Percentiles rank a stretch among this genome's conserved stretches.
Conservation (phyloP, 2,888 invertebrate species). For the Xestia c-nigrum region DNA sequence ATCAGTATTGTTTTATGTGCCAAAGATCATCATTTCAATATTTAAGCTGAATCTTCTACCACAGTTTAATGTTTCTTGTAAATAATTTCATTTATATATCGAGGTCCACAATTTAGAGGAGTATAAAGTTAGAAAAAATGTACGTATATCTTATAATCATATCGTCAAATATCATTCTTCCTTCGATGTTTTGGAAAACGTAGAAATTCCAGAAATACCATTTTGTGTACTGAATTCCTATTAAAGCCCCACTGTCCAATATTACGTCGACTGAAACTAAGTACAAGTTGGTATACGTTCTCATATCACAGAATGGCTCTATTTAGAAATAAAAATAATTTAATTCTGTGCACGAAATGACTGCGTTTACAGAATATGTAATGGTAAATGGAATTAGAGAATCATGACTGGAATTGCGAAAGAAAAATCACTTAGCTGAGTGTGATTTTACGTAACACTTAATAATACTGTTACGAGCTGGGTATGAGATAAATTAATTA, state of each 20-base stretch:
- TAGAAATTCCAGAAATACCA: slow-evolving; percentile 43
- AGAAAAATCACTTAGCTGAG: slow-evolving; percentile 12
- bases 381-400: slow-evolving; percentile 53
- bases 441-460: slow-evolving; percentile 17
- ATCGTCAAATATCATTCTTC: slow-evolving; percentile 62
- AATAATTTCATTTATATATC: slow-evolving; percentile 31
- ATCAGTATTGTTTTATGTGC: slow-evolving; percentile 60
- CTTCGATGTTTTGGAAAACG: slow-evolving; percentile 46
- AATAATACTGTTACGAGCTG: too few relatives aligned
- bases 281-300: slow-evolving; percentile 72
- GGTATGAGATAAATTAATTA: too few relatives aligned
- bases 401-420: slow-evolving; percentile 10
- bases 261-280: slow-evolving; percentile 66
- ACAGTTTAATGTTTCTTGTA: slow-evolving; percentile 4
- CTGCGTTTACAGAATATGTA: slow-evolving; percentile 43
- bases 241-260: slow-evolving; percentile 31
- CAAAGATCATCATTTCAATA: slow-evolving; percentile 41
- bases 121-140: slow-evolving; percentile 39
- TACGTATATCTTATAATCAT: slow-evolving; percentile 59
- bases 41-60: background rate
- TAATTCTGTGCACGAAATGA: slow-evolving; percentile 51
- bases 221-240: slow-evolving; percentile 45
- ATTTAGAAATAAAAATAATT: slow-evolving; percentile 40
- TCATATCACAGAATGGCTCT: slow-evolving; percentile 70
- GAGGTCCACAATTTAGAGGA: slow-evolving; percentile 43